A percentile compares a stretch with the other conserved stretches of the same genome.
These are phyloP conservation scores for Menidia beryllina DNA, from an alignment of 2,113 vertebrate species.

Conservation along the genomic window DNA sequence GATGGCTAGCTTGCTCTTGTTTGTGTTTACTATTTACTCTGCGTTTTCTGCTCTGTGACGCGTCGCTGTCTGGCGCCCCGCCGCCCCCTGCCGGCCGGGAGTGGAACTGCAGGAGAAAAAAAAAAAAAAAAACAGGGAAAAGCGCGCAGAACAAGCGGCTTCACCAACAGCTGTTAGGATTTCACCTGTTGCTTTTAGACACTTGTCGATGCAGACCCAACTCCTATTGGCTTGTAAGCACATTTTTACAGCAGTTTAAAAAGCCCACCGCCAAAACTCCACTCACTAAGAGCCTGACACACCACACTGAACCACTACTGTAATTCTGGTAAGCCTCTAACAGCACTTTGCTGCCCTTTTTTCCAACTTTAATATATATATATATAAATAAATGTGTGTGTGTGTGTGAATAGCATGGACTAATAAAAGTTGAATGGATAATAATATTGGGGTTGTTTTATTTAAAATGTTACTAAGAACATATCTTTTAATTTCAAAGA, in stretches of 20 bases:
- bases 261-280: constrained; percentile 25
- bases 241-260: constrained; percentile 14
- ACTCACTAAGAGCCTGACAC: constrained; percentile 7
- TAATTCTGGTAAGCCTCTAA: constrained; percentile 34
- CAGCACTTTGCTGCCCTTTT: background rate
- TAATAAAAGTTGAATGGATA: too few relatives aligned
- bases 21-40: constrained; percentile 52
- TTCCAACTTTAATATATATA: background rate
- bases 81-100: constrained; percentile 61
- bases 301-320: background rate
- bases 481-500: too few relatives aligned
- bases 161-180: constrained; percentile 15
- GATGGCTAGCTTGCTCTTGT: background rate
- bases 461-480: too few relatives aligned
- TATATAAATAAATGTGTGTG: too few relatives aligned
- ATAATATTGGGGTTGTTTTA: too few relatives aligned
- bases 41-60: background rate
- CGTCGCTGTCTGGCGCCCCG: background rate
- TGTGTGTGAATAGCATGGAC: too few relatives aligned
- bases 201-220: constrained; percentile 7
- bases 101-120: constrained; percentile 19
- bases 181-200: constrained; percentile 30
- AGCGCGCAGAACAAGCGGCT: background rate
- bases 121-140: too few relatives aligned
- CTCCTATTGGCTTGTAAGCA: constrained; percentile 23